Base-by-base conservation (phyloP, 1,140 invertebrate species). In the Akabosia matsudoensis region DNA sequence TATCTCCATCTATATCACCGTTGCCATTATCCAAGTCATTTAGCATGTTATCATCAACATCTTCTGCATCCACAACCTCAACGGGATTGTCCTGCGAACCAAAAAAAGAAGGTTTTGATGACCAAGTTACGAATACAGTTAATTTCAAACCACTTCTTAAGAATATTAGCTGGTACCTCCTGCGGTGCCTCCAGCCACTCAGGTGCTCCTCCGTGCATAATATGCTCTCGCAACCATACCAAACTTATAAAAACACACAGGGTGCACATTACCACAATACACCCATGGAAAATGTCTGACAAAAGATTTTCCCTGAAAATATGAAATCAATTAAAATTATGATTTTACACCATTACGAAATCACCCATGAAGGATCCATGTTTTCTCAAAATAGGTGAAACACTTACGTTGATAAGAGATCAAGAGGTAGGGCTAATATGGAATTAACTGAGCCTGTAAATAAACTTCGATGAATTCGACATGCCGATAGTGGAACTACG, bases 221-320 rank as follows among this genome's bases (percentile, higher is more conserved):
- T 98, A 85, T 99, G 97, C 86, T 99, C 97, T 78, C 97, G 86
- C 18, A 99, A 86, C 97, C 97, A 99, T 0, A 99, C 94, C 1
- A 98, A 84, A 70, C 95, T 95, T 82, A 99, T 97, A 83, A 99
- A 99, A 1, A 95, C 94, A 84, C 97, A 94, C 33, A 99, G 85
- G 1, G 97, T 98, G 84, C 97, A 97, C 0, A 93, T 94, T 10
- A 99, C 96, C 33, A 99, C 96, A 86, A 98, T 94, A 84, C 93
- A 96, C 1, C 97, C 97, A 81, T 97, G 94, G 84, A 98, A 95
- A 76, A 96, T 93, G 85, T 99, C 97, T 26, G 93, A 91, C 0
- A 93, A 90, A 37, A 98, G 85, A 85, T 98, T 97, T 80, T 98
- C 96, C 37, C 88, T 89, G 83, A 56, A 85, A 84, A 34, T 71